A percentile compares a stretch with the other conserved stretches of the same genome.
Conservation (phyloP, 2,888 invertebrate species). For the Perizoma affinitatum region DNA sequence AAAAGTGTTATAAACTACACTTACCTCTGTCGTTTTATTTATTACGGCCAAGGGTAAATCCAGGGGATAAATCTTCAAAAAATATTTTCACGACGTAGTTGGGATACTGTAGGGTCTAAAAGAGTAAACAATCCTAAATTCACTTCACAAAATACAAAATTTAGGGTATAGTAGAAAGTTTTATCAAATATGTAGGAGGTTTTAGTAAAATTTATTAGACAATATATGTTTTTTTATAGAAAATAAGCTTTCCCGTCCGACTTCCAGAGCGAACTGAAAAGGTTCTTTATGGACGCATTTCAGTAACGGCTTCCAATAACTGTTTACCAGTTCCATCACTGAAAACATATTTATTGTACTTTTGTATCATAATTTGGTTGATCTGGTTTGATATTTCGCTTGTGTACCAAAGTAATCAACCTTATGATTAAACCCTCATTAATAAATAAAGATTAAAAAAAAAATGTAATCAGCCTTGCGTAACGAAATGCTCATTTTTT, state of each 20-base stretch:
- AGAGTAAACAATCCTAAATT: slow-evolving; percentile 19
- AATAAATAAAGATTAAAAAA: no score
- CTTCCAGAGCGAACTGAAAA: slow-evolving; percentile 43
- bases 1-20: no score
- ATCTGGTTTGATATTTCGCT: no score
- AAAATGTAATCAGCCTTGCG: no score
- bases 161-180: slow-evolving; percentile 12
- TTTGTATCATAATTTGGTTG: no score
- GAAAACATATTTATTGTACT: no score
- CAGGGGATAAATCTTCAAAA: slow-evolving; percentile 3
- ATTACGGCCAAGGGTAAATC: neutral
- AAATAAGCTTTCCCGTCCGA: slow-evolving; percentile 41
- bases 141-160: slow-evolving; percentile 21
- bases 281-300: slow-evolving; percentile 45
- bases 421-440: no score
- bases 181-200: slow-evolving; percentile 12
- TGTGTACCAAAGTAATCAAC: no score
- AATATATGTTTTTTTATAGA: slow-evolving; percentile 41
- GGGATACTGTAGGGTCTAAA: slow-evolving; percentile 15
- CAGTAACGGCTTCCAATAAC: neutral
- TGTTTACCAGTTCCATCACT: no score
- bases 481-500: no score
- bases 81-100: slow-evolving; percentile 11
- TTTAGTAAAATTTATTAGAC: slow-evolving; percentile 24
- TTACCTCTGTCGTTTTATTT: no score